Evolutionary conservation across 2,113 vertebrate genomes (phyloP), one percentile per base, ranked within the genome.

Genomic region (Spea multiplicata): DNA sequence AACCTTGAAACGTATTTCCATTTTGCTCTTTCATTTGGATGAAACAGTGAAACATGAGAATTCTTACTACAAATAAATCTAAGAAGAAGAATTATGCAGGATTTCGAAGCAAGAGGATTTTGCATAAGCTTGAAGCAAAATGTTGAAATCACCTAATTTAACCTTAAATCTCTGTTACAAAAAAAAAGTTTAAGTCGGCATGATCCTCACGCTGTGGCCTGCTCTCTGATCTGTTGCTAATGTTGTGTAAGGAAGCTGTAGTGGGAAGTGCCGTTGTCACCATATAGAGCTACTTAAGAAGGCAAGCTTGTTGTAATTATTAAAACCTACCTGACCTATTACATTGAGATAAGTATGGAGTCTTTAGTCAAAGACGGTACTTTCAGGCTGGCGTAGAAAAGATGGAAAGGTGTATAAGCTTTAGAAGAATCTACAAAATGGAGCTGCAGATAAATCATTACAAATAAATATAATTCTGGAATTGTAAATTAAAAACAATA

Each of bases 61-160:
- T 91, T 88, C 89, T 85, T 88, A 87, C 87, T 89, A 92, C 88
- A 89, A 88, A 91, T 89, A 92, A 91, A 93, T 90, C 90, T 89
- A 91, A 88, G 85, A 30, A 30, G 86, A 84, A 90, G 89, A 86
- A 92, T 93, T 92, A 93, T 92, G 90, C 85, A 84, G 90, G 90
- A 89, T 93, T 93, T 93, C 90, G 90, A 89, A 90, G 90, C 88
- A 88, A 89, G 88, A 88, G 90, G 92, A 93, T 93, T 93, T 93
- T 90, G 89, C 91, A 92, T 91, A 90, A 93, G 92, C 91, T 93
- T 93, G 88, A 90, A 91, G 89, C 88, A 93, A 92, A 91, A 92
- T 87, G 90, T 91, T 91, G 91, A 93, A 93, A 91, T 92, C 89
- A 92, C 90, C 92, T 93, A 93, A 92, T 92, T 93, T 92, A 91